These are phyloP conservation scores for Eupelmus urozonus DNA, from an alignment of 2,888 invertebrate species.

Conservation along the genomic window DNA sequence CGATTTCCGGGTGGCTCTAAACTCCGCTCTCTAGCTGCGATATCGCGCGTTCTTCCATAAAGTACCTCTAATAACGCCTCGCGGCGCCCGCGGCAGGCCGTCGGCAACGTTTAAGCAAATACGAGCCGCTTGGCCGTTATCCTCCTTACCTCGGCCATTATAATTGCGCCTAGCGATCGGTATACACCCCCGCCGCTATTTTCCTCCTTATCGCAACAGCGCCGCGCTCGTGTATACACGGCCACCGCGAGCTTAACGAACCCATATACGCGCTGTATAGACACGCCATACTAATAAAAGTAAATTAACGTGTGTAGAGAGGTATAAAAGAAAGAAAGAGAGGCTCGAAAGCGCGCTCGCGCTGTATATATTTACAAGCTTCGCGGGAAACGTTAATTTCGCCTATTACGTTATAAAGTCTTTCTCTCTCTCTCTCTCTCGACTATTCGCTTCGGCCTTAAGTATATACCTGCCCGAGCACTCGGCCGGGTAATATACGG, in stretches of 20 bases:
- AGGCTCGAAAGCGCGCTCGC: slow-evolving; percentile 31
- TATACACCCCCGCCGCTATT: slow-evolving; percentile 28
- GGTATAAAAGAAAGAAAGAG: slow-evolving; percentile 8
- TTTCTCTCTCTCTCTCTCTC: no score
- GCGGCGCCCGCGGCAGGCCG: not conserved
- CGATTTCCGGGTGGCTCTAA: not conserved
- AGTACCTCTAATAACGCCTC: slow-evolving; percentile 44
- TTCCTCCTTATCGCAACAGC: slow-evolving; percentile 47
- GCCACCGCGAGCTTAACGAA: slow-evolving; percentile 23
- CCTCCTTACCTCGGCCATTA: slow-evolving; percentile 44
- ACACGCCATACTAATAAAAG: slow-evolving; percentile 41
- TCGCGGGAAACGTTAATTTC: slow-evolving; percentile 49
- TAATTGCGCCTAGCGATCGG: slow-evolving; percentile 55
- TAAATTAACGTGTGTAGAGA: slow-evolving; percentile 47
- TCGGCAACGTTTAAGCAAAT: slow-evolving; percentile 42
- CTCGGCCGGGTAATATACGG: slow-evolving; percentile 40
- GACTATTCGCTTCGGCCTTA: slow-evolving; percentile 9
- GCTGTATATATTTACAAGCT: slow-evolving; percentile 50
- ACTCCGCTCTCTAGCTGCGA: not conserved
- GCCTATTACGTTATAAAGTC: slow-evolving; percentile 55
- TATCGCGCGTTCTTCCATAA: slow-evolving; percentile 32
- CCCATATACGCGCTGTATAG: slow-evolving; percentile 2
- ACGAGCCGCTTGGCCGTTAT: slow-evolving; percentile 40
- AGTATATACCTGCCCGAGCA: slow-evolving; percentile 7
- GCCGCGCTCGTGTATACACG: not conserved